Evolutionary conservation across 2,797 vertebrate species (phyloP).

Genomic region (Pseudochaenichthys georgianus): DNA sequence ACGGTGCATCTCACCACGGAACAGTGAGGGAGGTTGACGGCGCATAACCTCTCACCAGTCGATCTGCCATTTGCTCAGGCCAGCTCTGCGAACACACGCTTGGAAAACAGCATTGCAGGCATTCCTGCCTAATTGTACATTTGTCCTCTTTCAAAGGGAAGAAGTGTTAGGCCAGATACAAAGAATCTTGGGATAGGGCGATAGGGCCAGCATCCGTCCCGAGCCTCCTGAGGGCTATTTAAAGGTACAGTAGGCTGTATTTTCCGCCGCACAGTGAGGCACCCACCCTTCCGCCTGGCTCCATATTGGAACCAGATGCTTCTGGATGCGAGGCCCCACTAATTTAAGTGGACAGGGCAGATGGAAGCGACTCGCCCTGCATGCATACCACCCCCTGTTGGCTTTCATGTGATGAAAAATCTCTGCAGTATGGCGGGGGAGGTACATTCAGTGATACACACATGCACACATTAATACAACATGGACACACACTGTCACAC

Average conservation of each 20-base stretch:
- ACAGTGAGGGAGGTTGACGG: slow-evolving; percentile 63
- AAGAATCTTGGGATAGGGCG: slow-evolving; percentile 83
- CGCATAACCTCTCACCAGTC: slow-evolving; percentile 64
- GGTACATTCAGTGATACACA: slow-evolving; percentile 66
- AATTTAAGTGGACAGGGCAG: slow-evolving; percentile 90
- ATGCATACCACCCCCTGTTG: slow-evolving; percentile 88
- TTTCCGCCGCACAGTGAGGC: slow-evolving; percentile 88
- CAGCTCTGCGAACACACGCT: slow-evolving; percentile 65
- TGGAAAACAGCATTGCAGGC: slow-evolving; percentile 81
- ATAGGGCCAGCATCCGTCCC: slow-evolving; percentile 86
- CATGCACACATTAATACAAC: slow-evolving; percentile 50
- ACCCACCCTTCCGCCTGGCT: slow-evolving; percentile 89
- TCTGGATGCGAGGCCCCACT: slow-evolving; percentile 87
- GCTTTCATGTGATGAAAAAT: slow-evolving; percentile 86
- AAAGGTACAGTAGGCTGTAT: slow-evolving; percentile 91
- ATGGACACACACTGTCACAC: slow-evolving; percentile 26
- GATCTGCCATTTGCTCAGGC: slow-evolving; percentile 52
- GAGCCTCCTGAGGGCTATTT: slow-evolving; percentile 88
- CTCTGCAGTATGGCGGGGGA: slow-evolving; percentile 79
- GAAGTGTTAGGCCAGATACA: slow-evolving; percentile 85
- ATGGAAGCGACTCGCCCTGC: slow-evolving; percentile 85
- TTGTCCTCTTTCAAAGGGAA: slow-evolving; percentile 85
- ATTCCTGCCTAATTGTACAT: slow-evolving; percentile 89
- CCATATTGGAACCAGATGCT: slow-evolving; percentile 91
- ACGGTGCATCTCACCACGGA: slow-evolving; percentile 64